Evolutionary conservation across 2,888 invertebrate species (phyloP), one percentile per base, ranked within the genome.

Genomic region (Acholoe squamosa): DNA sequence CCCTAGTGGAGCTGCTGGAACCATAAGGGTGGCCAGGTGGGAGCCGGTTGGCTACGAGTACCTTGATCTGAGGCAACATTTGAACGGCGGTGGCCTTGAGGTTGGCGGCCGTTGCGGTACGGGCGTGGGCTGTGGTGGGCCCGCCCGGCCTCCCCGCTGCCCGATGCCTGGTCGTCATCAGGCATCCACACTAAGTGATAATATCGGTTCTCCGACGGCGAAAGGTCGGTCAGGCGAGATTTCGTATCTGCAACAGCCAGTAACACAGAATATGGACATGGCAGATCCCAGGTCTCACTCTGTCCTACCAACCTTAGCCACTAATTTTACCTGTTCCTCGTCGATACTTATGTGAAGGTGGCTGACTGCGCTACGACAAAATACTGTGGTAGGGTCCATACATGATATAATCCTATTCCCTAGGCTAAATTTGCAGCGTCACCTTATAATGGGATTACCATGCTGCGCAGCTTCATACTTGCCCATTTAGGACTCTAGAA

Each of bases 111-210:
- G 84, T 28, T 43, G 28, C 43, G 22, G 34, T 43, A 25, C 14
- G 43, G 1, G 86, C 56, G 86, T 16, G 25, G 52, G 86, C 56
- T 33, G 56, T 54, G 54, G 54, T 12, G 54, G 54, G 52, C 16
- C 52, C 28, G 54, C 14, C 54, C 16, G 54, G 52, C 25, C 31
- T 86, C 86, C 52, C 86, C 86, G 54, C 54, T 86, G 52, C 28
- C 86, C 28, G 86, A 86, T 10, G 28, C 86, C 86, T 25, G 12
- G 33, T 90, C 90, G 19, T 90, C 90, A 34, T 90, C 90, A 16
- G 80, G 80, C 77, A 90, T 80, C 90, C 90, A 90, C 34, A 77
- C 77, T 84, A 90, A 84, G 56, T 90, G 90, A 31, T 90, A 90
- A 84, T 90, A 90, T 10, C 54, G 54, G 54, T 54, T 71, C 52